Base-by-base conservation (phyloP, 2,888 invertebrate genomes). In the Heliconius sara region DNA sequence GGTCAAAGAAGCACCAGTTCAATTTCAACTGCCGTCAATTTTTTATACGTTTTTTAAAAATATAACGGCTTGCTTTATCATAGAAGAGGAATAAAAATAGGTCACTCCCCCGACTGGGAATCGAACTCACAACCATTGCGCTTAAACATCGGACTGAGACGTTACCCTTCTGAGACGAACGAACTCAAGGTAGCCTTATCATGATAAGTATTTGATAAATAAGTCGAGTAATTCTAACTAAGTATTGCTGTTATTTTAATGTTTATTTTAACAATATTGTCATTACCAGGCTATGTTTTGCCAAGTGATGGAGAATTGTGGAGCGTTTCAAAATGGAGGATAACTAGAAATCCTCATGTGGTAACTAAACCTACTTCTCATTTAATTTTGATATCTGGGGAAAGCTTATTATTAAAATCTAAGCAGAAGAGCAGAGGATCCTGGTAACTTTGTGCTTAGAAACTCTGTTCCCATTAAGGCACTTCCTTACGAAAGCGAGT, bases 311-410 rank as follows among this genome's bases (percentile, higher is more conserved):
- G 94, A 0, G 79, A 87, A 4, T 65, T 89, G 0, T 90, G 88
- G 87, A 83, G 86, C 60, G 88, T 91, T 89, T 91, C 92, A 1
- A 89, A 88, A 76, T 91, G 89, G 89, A 88, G 84, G 47, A 79
- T 89, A 10, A 84, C 79, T 6, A 82, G 81, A 2, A 79, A 88
- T 25, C 90, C 90, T 0, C 89, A 91, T 83, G 83, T 77, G 84
- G 94, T 92, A 72, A 7, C 27, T 60, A 60, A 4, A 22, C 52
- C 22, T 22, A 52, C 60, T 60, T n/a, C 60, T 60, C 60, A 4
- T 60, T 22, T n/a, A n/a, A 60, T n/a, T 22, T 60, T 22, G 4
- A 60, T 10, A n/a, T 60, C 60, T 4, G 3, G 2, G 60, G 10
- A n/a, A n/a, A 60, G 12, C 3, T 60, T 60, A 60, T 60, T 10